These are phyloP conservation scores for Myotis daubentonii DNA, from an alignment of 2,797 vertebrate species.

Conservation along the genomic window DNA sequence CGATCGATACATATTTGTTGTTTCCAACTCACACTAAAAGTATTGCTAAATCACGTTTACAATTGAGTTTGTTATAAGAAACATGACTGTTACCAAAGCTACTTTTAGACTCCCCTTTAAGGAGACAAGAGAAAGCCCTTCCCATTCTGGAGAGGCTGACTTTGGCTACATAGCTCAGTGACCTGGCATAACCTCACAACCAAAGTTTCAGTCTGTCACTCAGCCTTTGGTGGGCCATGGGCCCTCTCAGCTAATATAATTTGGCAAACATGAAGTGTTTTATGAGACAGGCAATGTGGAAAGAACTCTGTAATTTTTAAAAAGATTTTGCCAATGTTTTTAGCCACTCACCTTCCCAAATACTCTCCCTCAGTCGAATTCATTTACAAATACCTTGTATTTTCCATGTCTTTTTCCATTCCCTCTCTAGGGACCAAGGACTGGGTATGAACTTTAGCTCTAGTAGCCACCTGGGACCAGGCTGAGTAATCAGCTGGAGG, in stretches of 20 bases:
- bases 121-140: slow-evolving; percentile 53
- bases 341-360: slow-evolving; percentile 53
- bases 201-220: slow-evolving; percentile 46
- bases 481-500: background rate
- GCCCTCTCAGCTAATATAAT: slow-evolving; percentile 55
- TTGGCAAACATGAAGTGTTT: slow-evolving; percentile 51
- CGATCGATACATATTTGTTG: slow-evolving; percentile 40
- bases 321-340: slow-evolving; percentile 53
- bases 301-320: slow-evolving; percentile 62
- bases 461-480: background rate
- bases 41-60: slow-evolving; percentile 28
- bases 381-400: slow-evolving; percentile 45
- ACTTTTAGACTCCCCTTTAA: background rate
- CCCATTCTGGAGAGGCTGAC: background rate
- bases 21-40: slow-evolving; percentile 28
- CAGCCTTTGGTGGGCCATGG: background rate
- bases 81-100: background rate
- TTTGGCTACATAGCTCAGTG: slow-evolving; percentile 1
- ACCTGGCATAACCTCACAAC: slow-evolving; percentile 46
- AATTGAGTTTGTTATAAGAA: slow-evolving; percentile 50
- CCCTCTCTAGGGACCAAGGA: background rate
- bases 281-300: slow-evolving; percentile 42
- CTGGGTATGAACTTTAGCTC: background rate
- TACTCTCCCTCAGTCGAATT: slow-evolving; percentile 16
- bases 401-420: slow-evolving; percentile 51